Evolutionary conservation across 2,888 invertebrate genomes (phyloP), one percentile per base, ranked within the genome.

Genomic region (Capitulum mitella): DNA sequence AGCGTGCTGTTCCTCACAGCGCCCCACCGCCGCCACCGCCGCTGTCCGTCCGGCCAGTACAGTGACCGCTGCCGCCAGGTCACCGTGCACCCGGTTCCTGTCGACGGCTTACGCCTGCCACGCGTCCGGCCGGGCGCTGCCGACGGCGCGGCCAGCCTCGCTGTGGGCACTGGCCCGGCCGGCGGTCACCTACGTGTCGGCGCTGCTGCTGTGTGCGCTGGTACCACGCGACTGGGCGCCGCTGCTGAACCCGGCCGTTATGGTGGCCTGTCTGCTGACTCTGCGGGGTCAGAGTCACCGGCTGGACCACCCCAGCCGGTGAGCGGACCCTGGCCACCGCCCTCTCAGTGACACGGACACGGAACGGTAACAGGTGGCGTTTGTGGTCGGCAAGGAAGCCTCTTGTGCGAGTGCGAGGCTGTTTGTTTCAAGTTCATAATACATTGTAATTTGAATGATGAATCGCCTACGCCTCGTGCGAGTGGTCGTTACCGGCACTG

Each of bases 221-320:
- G 3, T 8, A 22, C 70, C 70, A 26, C 26, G 1, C 8, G 26
- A 3, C 19, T 40, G 37, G 70, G 40, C 37, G 26, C 70, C 70
- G 6, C 22, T 70, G 37, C 70, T 70, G 14, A 70, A 40, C 70
- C 70, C 70, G 10, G 37, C 10, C 10, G 22, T 70, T 26, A 12
- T 70, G 70, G 14, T 26, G 70, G 40, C 70, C 26, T 37, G 34
- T 19, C 37, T 40, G 29, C 14, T 26, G 10, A 70, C 37, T 10
- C 70, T 70, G 37, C 37, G 40, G 6, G 70, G 70, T 22, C 70
- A 70, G 70, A 40, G 70, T 26, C 70, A 70, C 70, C 70, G 70
- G 26, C 70, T 70, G 10, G 16, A 26, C 40, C 70, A 70, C 40
- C 70, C 70, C 70, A 70, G 70, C 70, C 40, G 70, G 70, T 70